Evolutionary conservation across 2,797 vertebrate species (phyloP).

Genomic region (Enteromius viviparus): DNA sequence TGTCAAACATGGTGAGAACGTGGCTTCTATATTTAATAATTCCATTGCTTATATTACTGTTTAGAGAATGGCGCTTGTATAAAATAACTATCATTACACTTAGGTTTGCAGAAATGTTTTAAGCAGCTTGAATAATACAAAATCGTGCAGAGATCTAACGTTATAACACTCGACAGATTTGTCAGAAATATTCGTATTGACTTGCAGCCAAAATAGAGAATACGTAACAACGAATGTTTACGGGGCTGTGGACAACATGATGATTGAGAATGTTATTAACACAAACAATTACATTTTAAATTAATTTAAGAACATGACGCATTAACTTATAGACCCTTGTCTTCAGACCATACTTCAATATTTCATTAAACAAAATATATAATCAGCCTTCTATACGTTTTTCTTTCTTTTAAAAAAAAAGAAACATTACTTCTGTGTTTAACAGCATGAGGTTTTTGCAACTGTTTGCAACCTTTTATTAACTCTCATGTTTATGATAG

Average conservation of each 20-base stretch:
- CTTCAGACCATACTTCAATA: not conserved
- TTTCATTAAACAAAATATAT: not conserved
- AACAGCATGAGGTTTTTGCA: not conserved
- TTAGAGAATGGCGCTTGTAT: not conserved
- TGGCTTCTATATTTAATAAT: not conserved
- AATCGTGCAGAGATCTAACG: not conserved
- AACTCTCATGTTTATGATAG: not conserved
- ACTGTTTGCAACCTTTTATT: not conserved
- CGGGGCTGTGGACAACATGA: not conserved
- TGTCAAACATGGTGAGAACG: slow-evolving; percentile 18
- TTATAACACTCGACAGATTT: not conserved
- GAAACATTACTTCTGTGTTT: not conserved
- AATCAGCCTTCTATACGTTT: not conserved
- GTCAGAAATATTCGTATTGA: not conserved
- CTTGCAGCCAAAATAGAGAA: not conserved
- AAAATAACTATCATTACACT: not conserved
- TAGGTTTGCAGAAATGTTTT: not conserved
- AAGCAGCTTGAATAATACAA: not conserved
- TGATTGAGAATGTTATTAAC: not conserved
- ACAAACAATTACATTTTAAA: not conserved
- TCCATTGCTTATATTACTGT: not conserved
- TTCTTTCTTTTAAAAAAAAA: not conserved
- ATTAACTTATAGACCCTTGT: not conserved
- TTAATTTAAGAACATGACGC: not conserved
- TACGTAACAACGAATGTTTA: not conserved